Evolutionary conservation across 1,140 invertebrate genomes (phyloP).

Genomic region (Tetraneura akinire): DNA sequence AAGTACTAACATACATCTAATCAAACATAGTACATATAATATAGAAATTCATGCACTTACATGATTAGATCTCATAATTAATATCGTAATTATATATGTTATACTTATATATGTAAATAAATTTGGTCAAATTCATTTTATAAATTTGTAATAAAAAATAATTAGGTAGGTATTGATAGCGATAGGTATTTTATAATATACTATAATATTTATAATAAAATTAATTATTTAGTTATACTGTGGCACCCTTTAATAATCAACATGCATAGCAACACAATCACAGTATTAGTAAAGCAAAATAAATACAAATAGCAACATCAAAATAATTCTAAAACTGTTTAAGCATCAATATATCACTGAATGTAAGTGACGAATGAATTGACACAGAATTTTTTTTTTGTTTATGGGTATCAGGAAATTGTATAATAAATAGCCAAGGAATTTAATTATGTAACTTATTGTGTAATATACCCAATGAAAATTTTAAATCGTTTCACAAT

Average conservation of each 20-base stretch:
- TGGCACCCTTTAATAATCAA: conserved; percentile 47
- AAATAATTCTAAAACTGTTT: conserved; percentile 24
- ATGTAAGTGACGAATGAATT: neutral
- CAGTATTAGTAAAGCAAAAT: conserved; percentile 48
- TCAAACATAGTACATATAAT: neutral
- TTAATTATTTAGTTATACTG: conserved; percentile 8
- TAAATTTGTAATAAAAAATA: neutral
- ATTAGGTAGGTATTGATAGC: no score
- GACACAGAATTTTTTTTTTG: neutral
- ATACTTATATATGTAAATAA: neutral
- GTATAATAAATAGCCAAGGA: neutral
- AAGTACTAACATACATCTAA: neutral
- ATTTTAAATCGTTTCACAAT: neutral
- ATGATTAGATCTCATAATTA: conserved; percentile 1
- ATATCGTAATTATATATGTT: neutral
- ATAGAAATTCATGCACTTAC: neutral
- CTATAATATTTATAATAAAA: conserved; percentile 23
- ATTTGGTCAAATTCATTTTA: neutral
- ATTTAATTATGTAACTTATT: neutral
- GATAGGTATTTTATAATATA: no score
- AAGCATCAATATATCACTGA: conserved; percentile 28
- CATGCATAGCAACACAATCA: conserved; percentile 49
- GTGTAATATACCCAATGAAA: neutral
- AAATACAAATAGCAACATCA: conserved; percentile 51
- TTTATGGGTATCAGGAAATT: neutral